Evolutionary conservation across 35 echinoderm and acorn worm genomes (phyloP), one percentile per base, ranked within the genome.

Genomic region (Diadema setosum): DNA sequence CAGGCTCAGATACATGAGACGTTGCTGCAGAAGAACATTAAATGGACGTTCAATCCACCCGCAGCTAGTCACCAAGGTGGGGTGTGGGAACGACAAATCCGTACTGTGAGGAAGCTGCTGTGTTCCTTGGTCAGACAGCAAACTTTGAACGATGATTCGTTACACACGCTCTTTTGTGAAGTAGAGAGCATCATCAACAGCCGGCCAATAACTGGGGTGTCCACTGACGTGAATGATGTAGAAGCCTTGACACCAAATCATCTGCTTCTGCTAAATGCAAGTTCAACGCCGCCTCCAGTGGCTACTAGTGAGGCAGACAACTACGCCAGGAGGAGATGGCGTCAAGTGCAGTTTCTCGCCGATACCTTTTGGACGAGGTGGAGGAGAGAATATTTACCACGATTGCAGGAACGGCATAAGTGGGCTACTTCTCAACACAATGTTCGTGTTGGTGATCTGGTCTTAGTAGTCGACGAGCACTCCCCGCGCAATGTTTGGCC

Each of bases 291-390:
- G 2, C 70, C 83, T 29, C 50, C 85, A 41, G 48, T 8, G 2
- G 52, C 27, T 18, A 52, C 83, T 81, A 61, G 85, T 14, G 44
- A 86, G 24, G 48, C 27, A 1, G 87, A 56, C 5, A 26, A 36
- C 9, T 93, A 93, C 43, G 70, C 39, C 21, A 23, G 48, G n/a
- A 35, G 41, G 39, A 35, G 85, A 16, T 95, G 89, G 94, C 41
- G 89, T 12, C 94, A 92, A 59, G 93, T 95, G 0, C 94, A 95
- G 56, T 95, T 88, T 49, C 24, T 95, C 14, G 78, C 89, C 21
- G 39, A 83, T 29, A 21, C 83, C 8, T 95, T 95, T 45, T 95
- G 93, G 93, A 44, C 26, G 5, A 31, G 93, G 25, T 95, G 93
- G 93, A 34, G 42, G 15, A 87, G 61, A 29, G 84, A 87, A 42